phyloP scores from a whole-genome alignment of 2,113 vertebrate genomes.

The Grammomys surdaster region DNA sequence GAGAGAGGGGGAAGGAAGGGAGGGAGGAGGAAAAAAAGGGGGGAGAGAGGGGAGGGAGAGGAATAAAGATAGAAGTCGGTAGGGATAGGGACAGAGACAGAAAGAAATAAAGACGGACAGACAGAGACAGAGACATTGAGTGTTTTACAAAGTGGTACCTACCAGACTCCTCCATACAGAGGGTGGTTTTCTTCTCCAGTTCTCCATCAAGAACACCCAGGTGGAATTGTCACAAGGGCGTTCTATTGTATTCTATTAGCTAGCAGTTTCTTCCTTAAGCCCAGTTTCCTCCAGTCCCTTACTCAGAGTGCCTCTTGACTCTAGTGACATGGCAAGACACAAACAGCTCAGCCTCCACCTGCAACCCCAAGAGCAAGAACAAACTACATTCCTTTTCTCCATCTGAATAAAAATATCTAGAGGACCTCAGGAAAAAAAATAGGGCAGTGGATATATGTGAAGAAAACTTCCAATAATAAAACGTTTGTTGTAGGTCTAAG shows the following conservation, averaged over 20 bases:
- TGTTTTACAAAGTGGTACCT: not conserved
- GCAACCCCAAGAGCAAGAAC: not conserved
- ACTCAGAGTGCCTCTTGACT: not conserved
- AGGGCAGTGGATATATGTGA: not conserved
- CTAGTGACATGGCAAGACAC: not conserved
- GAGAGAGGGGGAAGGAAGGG: not conserved
- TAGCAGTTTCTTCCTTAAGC: not conserved
- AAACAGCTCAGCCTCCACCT: not conserved
- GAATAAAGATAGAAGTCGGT: fast-evolving
- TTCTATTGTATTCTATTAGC: no score
- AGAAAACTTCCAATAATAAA: not conserved
- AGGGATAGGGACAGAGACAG: not conserved
- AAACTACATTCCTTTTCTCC: not conserved
- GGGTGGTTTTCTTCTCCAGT: not conserved
- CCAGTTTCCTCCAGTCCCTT: not conserved
- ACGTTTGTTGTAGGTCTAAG: not conserved
- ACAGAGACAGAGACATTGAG: not conserved
- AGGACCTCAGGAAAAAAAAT: not conserved
- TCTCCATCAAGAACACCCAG: not conserved
- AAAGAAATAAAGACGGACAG: not conserved
- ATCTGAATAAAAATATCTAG: not conserved
- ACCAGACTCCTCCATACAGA: not conserved
- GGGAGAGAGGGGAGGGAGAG: fast-evolving
- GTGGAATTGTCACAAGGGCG: not conserved
- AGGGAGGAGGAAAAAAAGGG: fast-evolving